Evolutionary conservation across 2,888 invertebrate species (phyloP).

Genomic region (Euplagia quadripunctaria): DNA sequence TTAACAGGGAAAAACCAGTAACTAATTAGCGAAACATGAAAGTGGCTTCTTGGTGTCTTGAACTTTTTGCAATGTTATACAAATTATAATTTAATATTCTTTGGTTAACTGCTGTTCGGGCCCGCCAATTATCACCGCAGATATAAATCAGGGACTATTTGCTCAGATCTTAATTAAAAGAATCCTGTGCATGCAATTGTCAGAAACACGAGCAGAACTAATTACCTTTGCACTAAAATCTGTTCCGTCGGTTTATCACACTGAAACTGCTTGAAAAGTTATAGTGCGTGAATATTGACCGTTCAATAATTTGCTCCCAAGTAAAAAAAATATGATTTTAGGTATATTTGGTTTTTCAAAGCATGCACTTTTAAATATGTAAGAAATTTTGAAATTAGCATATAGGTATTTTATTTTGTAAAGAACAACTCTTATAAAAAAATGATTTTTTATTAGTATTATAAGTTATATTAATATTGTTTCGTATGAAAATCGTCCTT

Average conservation of each 20-base stretch:
- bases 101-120: constrained; percentile 50
- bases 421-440: too few species aligned
- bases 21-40: constrained; percentile 57
- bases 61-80: constrained; percentile 39
- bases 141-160: constrained; percentile 61
- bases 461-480: not conserved
- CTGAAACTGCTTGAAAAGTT: constrained; percentile 13
- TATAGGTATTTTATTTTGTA: too few species aligned
- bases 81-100: constrained; percentile 58
- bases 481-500: not conserved
- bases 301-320: constrained; percentile 1
- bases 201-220: constrained; percentile 50
- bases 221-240: constrained; percentile 46
- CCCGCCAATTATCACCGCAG: constrained; percentile 57
- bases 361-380: too few species aligned
- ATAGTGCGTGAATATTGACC: constrained; percentile 7
- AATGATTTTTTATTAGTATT: too few species aligned
- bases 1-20: constrained; percentile 46
- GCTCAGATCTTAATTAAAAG: constrained; percentile 61
- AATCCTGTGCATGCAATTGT: constrained; percentile 50
- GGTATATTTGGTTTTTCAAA: too few species aligned
- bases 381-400: too few species aligned
- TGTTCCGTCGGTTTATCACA: constrained; percentile 17
- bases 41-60: constrained; percentile 34
- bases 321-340: not conserved